Percentiles rank a stretch among this genome's conserved stretches.
Conservation (phyloP, 2,888 invertebrate genomes). For the Calliopum simillimum region DNA sequence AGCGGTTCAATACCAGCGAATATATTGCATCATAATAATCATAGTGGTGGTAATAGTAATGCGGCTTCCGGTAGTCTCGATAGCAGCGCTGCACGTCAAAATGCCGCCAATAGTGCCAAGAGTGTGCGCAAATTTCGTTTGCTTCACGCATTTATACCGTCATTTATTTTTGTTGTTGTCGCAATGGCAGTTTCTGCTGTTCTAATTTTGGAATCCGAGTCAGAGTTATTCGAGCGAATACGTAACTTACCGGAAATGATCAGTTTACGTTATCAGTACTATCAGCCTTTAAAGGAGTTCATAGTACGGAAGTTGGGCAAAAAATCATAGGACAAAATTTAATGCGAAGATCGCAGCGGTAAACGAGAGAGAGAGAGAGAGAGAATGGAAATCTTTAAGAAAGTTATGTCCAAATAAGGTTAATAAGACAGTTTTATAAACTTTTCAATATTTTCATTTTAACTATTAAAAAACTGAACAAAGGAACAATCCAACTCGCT, state of each 20-base stretch:
- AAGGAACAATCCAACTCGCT: too few relatives aligned
- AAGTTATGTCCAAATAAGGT: too few relatives aligned
- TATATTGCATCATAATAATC: background rate
- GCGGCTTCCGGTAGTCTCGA: slow-evolving; percentile 30
- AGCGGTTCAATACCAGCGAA: slow-evolving; percentile 39
- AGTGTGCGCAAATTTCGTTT: slow-evolving; percentile 72
- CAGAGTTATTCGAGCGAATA: slow-evolving; percentile 76
- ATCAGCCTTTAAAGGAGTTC: slow-evolving; percentile 82
- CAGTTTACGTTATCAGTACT: slow-evolving; percentile 82
- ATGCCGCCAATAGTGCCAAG: slow-evolving; percentile 61
- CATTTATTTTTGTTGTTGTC: slow-evolving; percentile 79
- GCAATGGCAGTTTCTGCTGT: slow-evolving; percentile 77
- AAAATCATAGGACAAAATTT: slow-evolving; percentile 46
- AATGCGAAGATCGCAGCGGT: background rate
- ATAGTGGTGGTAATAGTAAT: slow-evolving; percentile 31
- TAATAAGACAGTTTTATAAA: too few relatives aligned
- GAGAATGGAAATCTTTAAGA: too few relatives aligned
- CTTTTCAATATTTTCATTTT: too few relatives aligned
- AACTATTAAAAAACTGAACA: too few relatives aligned
- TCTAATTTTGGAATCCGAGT: slow-evolving; percentile 83
- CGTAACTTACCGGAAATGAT: slow-evolving; percentile 83
- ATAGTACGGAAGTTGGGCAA: slow-evolving; percentile 56
- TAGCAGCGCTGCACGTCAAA: slow-evolving; percentile 45
- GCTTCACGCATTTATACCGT: slow-evolving; percentile 80
- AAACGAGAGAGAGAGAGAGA: background rate